Evolutionary conservation across 1,140 invertebrate species (phyloP).

Genomic region (Scylla paramamosain): DNA sequence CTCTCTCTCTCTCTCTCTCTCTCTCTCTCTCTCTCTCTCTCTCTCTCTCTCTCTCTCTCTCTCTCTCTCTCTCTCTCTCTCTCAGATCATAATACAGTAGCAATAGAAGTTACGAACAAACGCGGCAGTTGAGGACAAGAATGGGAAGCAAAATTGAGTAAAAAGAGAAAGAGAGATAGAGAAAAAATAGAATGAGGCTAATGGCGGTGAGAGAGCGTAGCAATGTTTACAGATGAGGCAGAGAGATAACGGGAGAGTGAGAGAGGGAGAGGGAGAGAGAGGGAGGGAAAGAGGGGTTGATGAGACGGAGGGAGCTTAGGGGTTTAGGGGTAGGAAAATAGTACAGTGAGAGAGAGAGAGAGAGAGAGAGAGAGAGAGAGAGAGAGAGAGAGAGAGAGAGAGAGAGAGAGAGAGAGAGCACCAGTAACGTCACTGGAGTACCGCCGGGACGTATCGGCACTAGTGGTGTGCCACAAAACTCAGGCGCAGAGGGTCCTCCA

Average conservation of each 20-base stretch:
- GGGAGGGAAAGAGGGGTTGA: not conserved
- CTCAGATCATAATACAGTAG: not conserved
- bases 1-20: conserved; percentile 18
- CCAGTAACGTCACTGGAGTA: too few relatives aligned
- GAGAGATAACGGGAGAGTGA: not conserved
- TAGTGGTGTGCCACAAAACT: too few relatives aligned
- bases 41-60: not conserved
- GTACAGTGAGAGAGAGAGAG: not conserved
- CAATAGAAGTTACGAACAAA: not conserved
- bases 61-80: not conserved
- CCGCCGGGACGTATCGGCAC: too few relatives aligned
- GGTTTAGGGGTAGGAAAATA: not conserved
- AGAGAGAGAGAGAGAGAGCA: not conserved
- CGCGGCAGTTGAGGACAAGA: not conserved
- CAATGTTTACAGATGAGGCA: not conserved
- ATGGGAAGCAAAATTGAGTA: not conserved
- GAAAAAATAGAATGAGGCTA: not conserved
- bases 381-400: too few relatives aligned
- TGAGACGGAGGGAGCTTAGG: not conserved
- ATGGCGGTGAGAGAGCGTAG: not conserved
- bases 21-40: conserved; percentile 10
- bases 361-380: too few relatives aligned
- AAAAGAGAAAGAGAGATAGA: not conserved
- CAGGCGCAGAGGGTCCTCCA: too few relatives aligned
- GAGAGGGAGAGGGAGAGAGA: not conserved